Evolutionary conservation across 2,113 vertebrate genomes (phyloP), one percentile per base, ranked within the genome.

Genomic region (Ophthalmolycus amberensis): DNA sequence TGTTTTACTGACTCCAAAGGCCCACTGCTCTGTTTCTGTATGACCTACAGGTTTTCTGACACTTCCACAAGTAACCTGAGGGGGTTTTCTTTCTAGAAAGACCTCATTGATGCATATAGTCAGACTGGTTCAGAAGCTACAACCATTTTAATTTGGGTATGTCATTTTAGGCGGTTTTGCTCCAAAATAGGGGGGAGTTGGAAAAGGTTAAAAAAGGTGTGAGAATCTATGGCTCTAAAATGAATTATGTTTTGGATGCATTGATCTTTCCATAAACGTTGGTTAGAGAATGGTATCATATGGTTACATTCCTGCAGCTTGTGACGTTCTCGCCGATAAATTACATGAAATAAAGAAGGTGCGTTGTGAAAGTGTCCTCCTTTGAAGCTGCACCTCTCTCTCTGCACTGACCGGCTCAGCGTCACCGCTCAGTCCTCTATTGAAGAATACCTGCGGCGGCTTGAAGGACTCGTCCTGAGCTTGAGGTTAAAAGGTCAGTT

Each of bases 401-500:
- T 68, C 25, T 27, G n/a, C 40, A 77, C 56, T 59, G 80, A 85
- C 32, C 59, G 6, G 18, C 68, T 75, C 59, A 12, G 32, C 16
- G 12, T 52, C 72, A n/a, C 62, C 10, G 3, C 71, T 54, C 79
- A 14, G 34, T 9, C 54, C 63, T 77, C 63, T 60, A 48, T 5
- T 77, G 83, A 82, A 25, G 27, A 80, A 34, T 34, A 71, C 63
- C 68, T 67, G 75, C 0, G 10, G 2, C 3, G 1, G 37, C 42
- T 8, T 0, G 44, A 62, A 18, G 50, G 40, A 38, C 42, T 59
- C 65, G 10, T 4, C 44, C 25, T 2, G 40, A 63, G 42, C 69
- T 42, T n/a, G 73, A 52, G 72, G 69, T 69, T 1, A 34, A 84
- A 80, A 87, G 80, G 42, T 71, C 60, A 22, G 25, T 15, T 32